Evolutionary conservation across 35 echinoderm and acorn worm genomes (phyloP).

Genomic region (Anneissia japonica): DNA sequence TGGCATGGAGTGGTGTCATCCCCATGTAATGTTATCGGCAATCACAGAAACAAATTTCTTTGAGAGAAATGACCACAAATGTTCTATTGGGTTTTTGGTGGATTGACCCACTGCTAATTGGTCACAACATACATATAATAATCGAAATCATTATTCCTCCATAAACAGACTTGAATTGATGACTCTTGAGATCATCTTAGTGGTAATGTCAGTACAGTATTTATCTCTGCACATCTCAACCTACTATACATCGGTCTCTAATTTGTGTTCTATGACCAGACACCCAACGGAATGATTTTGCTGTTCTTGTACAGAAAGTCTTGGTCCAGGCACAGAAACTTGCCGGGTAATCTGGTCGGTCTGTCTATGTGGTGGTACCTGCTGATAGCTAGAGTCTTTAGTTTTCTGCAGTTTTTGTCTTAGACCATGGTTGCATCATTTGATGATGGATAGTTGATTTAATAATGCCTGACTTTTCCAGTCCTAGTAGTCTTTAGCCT

Average conservation of each 20-base stretch:
- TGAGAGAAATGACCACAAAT: constrained; percentile 15
- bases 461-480: neutral
- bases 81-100: constrained; percentile 19
- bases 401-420: neutral
- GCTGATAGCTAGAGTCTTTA: neutral
- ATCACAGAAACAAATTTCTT: constrained; percentile 26
- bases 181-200: no score
- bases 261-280: neutral
- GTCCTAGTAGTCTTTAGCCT: no score
- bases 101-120: constrained; percentile 1
- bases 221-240: neutral
- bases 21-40: constrained; percentile 3
- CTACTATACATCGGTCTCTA: neutral
- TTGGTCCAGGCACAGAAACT: no score
- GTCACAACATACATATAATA: no score
- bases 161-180: neutral
- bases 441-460: neutral
- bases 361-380: neutral
- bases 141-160: no score
- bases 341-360: neutral
- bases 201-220: no score
- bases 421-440: neutral
- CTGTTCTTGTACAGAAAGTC: neutral
- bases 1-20: constrained; percentile 10
- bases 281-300: neutral